These are phyloP conservation scores for Spizaetus ornatus DNA, from an alignment of 2,113 vertebrate species.

Conservation along the genomic window DNA sequence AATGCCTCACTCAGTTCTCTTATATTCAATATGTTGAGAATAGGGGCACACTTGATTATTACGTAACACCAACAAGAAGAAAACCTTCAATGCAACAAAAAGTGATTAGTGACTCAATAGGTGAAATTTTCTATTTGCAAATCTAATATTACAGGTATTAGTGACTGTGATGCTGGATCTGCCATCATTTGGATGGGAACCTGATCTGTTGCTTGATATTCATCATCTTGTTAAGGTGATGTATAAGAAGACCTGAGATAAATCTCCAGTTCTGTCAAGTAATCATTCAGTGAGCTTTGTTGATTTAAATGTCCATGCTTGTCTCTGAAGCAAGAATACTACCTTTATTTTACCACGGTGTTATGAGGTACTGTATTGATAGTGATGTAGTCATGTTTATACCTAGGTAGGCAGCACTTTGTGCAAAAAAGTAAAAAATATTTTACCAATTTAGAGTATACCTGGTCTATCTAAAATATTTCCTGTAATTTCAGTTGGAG, in stretches of 20 bases:
- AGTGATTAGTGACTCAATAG: background rate
- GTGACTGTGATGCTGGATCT: background rate
- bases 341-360: background rate
- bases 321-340: background rate
- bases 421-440: background rate
- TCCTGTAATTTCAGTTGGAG: background rate
- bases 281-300: background rate
- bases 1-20: background rate
- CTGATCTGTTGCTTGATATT: background rate
- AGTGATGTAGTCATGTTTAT: background rate
- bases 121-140: background rate
- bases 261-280: background rate
- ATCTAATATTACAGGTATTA: background rate
- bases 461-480: background rate
- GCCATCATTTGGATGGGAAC: background rate
- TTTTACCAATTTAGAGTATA: background rate
- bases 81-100: background rate
- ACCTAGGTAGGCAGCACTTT: background rate
- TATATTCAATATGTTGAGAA: background rate
- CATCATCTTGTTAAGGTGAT: background rate
- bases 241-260: background rate
- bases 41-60: background rate
- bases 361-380: background rate
- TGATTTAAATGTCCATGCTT: background rate
- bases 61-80: background rate